Base-by-base conservation (phyloP, 2,113 vertebrate genomes). In the Tricholaema leucomelas region DNA sequence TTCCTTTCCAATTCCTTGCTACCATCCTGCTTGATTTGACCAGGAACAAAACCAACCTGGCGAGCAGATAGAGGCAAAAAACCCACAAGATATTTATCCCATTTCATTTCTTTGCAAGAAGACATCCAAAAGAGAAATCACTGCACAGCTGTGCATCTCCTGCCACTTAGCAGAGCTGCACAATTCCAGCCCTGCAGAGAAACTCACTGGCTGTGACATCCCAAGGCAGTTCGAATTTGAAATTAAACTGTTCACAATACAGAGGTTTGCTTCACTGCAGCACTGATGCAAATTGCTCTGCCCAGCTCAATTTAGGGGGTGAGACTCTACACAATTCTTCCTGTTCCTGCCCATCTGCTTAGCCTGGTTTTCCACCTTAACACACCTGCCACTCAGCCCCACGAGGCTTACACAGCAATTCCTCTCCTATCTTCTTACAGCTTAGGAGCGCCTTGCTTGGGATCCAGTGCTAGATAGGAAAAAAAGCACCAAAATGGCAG, bases 171-270 rank as follows among this genome's bases (percentile, higher is more conserved):
- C 76, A 85, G 77, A 91, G 78, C 81, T 30, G 65, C 4, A 1
- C 82, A 76, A 90, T 91, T 77, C 86, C 7, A 66, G 50, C 7
- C 76, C 44, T 59, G 84, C 72, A 60, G 65, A 72, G 66, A 73
- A 72, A 20, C 40, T 90, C 90, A 42, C 58, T 73, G 48, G 83
- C 81, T 64, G 8, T 16, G 70, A 83, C 79, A 85, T 86, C 86
- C 80, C 92, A 93, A 82, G 88, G 95, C 85, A 76, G 71, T 87
- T 94, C 66, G 88, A 88, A 88, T 91, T 94, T 92, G 76, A 91
- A 82, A 70, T 87, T 67, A 78, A 85, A 87, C 24, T 24, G 70
- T 75, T 42, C 48, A 59, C 30, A 71, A 87, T 17, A 64, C 71
- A 72, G 46, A 54, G 69, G 58, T 56, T 74, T 85, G 90, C 69